These are phyloP conservation scores for Vombatus ursinus DNA, from an alignment of 2,113 vertebrate genomes.

Conservation along the genomic window DNA sequence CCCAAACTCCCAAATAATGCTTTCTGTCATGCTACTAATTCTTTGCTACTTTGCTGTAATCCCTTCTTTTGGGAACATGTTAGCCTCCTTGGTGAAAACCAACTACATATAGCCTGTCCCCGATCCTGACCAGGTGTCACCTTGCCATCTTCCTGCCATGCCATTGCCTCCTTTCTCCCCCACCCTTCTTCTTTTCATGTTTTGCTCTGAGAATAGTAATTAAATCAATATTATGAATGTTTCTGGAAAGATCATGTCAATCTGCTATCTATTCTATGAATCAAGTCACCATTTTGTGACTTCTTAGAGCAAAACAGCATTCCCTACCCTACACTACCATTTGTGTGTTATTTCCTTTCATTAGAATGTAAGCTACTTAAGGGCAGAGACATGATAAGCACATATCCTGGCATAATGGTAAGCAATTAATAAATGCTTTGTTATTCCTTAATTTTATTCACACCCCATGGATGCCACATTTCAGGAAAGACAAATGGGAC, in stretches of 20 bases:
- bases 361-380: neutral
- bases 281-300: too few species aligned
- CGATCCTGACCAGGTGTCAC: neutral
- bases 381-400: neutral
- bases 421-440: neutral
- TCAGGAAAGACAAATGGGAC: neutral
- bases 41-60: neutral
- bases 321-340: too few species aligned
- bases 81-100: neutral
- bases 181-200: neutral
- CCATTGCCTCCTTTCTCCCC: neutral
- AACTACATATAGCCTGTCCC: neutral
- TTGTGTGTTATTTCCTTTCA: neutral
- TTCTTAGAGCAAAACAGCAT: too few species aligned
- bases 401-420: neutral
- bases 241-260: too few species aligned
- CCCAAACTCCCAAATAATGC: neutral
- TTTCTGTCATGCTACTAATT: neutral
- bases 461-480: neutral
- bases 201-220: neutral
- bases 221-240: too few species aligned
- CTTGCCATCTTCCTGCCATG: neutral
- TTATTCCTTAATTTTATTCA: neutral
- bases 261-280: too few species aligned
- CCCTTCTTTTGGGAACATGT: neutral